Evolutionary conservation across 2,113 vertebrate genomes (phyloP).

Genomic region (Gavia stellata): DNA sequence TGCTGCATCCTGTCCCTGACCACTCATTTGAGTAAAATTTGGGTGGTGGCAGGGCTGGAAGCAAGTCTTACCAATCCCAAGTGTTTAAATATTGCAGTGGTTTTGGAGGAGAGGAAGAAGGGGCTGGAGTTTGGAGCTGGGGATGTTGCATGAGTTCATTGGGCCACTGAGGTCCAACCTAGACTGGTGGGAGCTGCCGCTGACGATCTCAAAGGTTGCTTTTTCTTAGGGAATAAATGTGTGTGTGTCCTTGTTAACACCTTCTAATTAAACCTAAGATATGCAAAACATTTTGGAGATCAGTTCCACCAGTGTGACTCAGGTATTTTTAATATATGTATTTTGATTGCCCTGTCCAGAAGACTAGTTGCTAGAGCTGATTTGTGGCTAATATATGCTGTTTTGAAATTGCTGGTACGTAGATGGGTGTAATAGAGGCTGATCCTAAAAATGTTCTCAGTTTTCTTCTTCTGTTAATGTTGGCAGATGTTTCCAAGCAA

Average conservation of each 20-base stretch:
- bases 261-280: conserved; percentile 10
- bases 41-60: background rate
- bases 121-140: background rate
- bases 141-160: background rate
- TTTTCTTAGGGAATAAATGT: background rate
- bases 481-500: conserved; percentile 13
- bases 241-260: background rate
- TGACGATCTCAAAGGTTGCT: background rate
- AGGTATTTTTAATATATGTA: background rate
- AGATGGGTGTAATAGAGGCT: background rate
- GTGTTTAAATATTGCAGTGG: background rate
- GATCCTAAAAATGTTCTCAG: background rate
- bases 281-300: background rate
- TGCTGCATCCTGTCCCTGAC: background rate
- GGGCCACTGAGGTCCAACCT: background rate
- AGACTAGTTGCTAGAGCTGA: background rate
- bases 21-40: background rate
- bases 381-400: background rate
- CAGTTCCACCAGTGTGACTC: background rate
- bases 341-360: background rate
- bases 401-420: background rate
- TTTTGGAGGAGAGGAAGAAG: background rate
- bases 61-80: background rate
- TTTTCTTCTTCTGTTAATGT: background rate
- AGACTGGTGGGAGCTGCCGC: background rate